phyloP scores from a whole-genome alignment of 2,113 vertebrate genomes.

The Ibidorhyncha struthersii region DNA sequence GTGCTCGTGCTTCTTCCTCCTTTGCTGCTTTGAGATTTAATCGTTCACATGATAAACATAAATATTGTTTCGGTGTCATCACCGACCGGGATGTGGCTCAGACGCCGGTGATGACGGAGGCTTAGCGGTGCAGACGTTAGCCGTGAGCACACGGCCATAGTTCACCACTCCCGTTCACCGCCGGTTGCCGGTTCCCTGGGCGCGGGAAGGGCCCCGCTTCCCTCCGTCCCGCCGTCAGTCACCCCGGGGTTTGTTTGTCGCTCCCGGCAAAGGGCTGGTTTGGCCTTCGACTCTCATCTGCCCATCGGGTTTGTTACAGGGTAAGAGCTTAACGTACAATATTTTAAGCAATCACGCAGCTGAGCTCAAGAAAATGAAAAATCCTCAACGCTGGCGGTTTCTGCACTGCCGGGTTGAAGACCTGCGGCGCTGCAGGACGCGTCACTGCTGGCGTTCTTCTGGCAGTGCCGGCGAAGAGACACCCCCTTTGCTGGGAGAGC shows the following conservation, averaged over 20 bases:
- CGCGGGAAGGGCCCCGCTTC: rapidly evolving
- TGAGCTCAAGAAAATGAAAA: background rate
- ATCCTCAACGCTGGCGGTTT: background rate
- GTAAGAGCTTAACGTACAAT: too few relatives aligned
- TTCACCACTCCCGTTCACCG: background rate
- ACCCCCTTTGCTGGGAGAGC: background rate
- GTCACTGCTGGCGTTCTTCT: background rate
- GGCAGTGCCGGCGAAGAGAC: background rate
- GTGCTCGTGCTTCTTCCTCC: background rate
- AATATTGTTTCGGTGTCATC: rapidly evolving
- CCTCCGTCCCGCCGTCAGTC: background rate
- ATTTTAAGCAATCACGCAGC: background rate
- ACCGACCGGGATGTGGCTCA: rapidly evolving
- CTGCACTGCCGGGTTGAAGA: background rate
- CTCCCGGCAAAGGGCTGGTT: background rate
- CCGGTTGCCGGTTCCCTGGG: background rate
- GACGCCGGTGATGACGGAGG: background rate
- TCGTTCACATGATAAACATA: background rate
- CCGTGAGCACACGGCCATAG: rapidly evolving
- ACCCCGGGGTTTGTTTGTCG: background rate
- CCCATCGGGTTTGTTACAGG: background rate
- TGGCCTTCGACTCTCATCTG: background rate
- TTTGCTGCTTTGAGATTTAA: too few relatives aligned
- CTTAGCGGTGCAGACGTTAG: background rate
- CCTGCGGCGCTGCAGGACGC: rapidly evolving